Evolutionary conservation across 23 tunicate species (phyloP).

Genomic region (Botrylloides violaceus): DNA sequence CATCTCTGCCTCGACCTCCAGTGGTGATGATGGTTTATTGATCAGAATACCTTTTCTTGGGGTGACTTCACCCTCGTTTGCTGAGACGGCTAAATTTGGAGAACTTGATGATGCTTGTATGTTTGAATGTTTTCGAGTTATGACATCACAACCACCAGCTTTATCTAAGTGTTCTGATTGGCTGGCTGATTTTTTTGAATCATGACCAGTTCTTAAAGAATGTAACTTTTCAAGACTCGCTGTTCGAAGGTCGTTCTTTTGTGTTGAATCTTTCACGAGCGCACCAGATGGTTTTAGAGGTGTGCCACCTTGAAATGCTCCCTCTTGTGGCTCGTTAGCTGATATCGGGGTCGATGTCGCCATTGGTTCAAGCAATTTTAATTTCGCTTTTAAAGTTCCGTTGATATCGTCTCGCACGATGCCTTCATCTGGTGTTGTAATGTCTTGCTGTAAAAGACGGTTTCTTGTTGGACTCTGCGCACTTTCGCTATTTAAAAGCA

Average conservation of each 20-base stretch:
- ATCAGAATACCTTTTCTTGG: not conserved
- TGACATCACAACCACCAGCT: not conserved
- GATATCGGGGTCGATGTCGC: slow-evolving; percentile 76
- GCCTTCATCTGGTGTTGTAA: slow-evolving; percentile 70
- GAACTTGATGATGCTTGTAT: slow-evolving; percentile 48
- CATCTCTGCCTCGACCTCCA: slow-evolving; percentile 5
- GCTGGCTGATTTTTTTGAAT: slow-evolving; percentile 16
- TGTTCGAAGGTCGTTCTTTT: not conserved
- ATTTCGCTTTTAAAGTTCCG: not conserved
- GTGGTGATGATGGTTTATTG: no score
- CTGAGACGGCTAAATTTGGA: slow-evolving; percentile 39
- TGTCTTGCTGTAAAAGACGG: not conserved
- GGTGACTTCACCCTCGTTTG: not conserved
- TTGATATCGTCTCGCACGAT: slow-evolving; percentile 44
- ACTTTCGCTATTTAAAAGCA: not conserved
- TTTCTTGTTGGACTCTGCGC: not conserved
- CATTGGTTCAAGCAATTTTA: slow-evolving; percentile 41
- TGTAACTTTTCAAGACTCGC: slow-evolving; percentile 31
- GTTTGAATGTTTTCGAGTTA: not conserved
- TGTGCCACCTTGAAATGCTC: not conserved
- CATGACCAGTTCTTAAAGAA: not conserved
- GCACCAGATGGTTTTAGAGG: not conserved
- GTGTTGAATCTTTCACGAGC: not conserved
- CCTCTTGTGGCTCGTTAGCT: not conserved
- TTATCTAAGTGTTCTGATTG: slow-evolving; percentile 9